Conservation (phyloP, 2,113 vertebrate genomes). For the Orycteropus afer region DNA sequence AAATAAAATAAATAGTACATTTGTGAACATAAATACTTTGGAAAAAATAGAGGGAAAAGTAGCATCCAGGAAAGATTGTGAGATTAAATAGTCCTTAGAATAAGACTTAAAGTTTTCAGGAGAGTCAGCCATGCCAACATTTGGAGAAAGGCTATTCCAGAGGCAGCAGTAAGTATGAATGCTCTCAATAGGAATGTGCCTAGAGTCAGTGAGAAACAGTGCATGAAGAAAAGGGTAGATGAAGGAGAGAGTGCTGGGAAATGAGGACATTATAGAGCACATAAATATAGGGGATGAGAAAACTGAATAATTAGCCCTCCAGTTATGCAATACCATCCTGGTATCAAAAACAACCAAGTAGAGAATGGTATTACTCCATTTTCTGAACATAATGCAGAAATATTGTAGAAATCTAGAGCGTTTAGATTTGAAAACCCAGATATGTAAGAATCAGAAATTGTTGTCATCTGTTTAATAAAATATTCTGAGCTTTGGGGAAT, state of each 20-base stretch:
- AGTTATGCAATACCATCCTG: neutral
- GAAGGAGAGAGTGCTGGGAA: neutral
- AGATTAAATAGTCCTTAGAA: constrained; percentile 39
- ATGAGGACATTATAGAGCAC: neutral
- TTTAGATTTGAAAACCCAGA: constrained; percentile 26
- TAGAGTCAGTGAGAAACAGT: neutral
- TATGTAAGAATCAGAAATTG: constrained; percentile 46
- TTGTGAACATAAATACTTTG: constrained; percentile 15
- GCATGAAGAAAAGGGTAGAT: neutral
- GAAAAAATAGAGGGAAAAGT: neutral
- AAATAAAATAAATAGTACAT: neutral
- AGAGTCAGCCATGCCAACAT: neutral
- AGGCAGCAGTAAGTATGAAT: neutral
- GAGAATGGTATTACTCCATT: neutral
- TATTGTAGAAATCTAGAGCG: neutral
- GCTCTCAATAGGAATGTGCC: neutral
- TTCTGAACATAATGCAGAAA: neutral
- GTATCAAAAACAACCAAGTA: neutral
- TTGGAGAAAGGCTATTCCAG: neutral
- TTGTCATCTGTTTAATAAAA: constrained; percentile 57
- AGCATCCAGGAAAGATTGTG: neutral
- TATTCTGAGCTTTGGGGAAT: constrained; percentile 47
- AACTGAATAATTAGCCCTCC: neutral
- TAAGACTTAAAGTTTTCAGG: neutral
- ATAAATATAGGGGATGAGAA: neutral